Base-by-base conservation (phyloP, 2,888 invertebrate species). In the Drosophila greeni region DNA sequence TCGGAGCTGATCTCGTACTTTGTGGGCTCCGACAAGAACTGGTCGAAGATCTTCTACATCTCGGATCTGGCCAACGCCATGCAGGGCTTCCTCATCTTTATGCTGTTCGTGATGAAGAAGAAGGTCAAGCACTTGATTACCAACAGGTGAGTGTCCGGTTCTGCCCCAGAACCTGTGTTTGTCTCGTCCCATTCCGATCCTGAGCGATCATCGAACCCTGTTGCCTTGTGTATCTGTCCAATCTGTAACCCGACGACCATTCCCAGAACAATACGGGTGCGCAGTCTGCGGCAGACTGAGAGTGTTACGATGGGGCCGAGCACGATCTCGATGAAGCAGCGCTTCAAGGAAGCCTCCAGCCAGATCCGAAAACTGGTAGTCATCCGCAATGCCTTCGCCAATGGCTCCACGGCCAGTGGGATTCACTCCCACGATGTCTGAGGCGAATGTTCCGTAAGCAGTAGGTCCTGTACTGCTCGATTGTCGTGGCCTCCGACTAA, bases 1-100 rank as follows among this genome's bases (percentile, higher is more conserved):
- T 92, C 93, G 89, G 95, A 96, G 86, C 91, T 95, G 49, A 89
- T 95, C 62, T 94, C 95, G 40, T 95, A 93, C 91, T 91, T 92
- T 20, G 91, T 91, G 2, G 91, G 91, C 64, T 54, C 64, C 4
- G 90, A 86, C 16, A 81, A 73, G 3, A 56, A 75, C 1, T 86
- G 79, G 77, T 74, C 84, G 2, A 86, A 87, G 73, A 61, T 87
- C 14, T 88, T 89, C 52, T 87, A 87, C 69, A 76, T 92, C 18
- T 87, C 90, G 0, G 92, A 92, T 84, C 80, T 92, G 71, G 90
- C 91, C 67, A 92, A 92, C 87, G 90, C 91, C 36, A 89, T 90
- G 29, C 91, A 92, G 42, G 92, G 92, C 1, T 85, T 91, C 31
- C 90, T 92, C 73, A 92, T 92, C 62, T 92, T 92, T 86, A 88